Conservation (phyloP, 1,140 invertebrate genomes). For the Epicauta chinensis region DNA sequence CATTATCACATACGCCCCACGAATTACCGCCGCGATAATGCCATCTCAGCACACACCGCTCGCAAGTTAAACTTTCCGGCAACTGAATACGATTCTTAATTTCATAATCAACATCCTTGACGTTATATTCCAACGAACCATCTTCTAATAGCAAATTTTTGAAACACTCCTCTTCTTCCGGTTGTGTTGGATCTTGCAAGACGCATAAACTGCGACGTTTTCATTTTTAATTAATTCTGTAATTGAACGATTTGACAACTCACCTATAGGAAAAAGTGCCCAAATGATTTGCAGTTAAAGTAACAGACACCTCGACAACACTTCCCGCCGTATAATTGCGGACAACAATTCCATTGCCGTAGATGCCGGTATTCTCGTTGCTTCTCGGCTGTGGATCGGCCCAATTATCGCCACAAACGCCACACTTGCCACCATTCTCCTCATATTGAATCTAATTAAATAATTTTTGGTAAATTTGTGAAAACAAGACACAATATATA, state of each 20-base stretch:
- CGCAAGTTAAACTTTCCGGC: slow-evolving; percentile 21
- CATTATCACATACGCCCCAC: slow-evolving; percentile 50
- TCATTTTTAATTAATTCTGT: background rate
- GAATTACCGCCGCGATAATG: slow-evolving; percentile 43
- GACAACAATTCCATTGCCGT: slow-evolving; percentile 45
- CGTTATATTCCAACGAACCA: slow-evolving; percentile 19
- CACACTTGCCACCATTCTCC: slow-evolving; percentile 40
- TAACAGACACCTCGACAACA: slow-evolving; percentile 36
- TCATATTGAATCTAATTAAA: slow-evolving; percentile 20
- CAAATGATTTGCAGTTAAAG: slow-evolving; percentile 45
- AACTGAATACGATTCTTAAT: slow-evolving; percentile 8
- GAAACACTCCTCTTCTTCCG: slow-evolving; percentile 52
- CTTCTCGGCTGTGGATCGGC: slow-evolving; percentile 41
- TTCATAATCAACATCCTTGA: background rate
- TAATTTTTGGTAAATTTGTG: slow-evolving; percentile 3
- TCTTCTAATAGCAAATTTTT: slow-evolving; percentile 40
- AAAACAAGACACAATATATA: background rate
- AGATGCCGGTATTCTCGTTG: slow-evolving; percentile 50
- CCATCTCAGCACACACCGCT: slow-evolving; percentile 30
- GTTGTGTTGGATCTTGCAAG: slow-evolving; percentile 24
- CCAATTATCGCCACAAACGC: slow-evolving; percentile 42
- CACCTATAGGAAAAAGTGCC: slow-evolving; percentile 43
- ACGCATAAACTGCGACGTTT: slow-evolving; percentile 46
- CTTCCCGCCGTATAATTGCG: slow-evolving; percentile 31
- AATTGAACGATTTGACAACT: background rate